Evolutionary conservation across 2,797 vertebrate species (phyloP), one percentile per base, ranked within the genome.

Genomic region (Schizopygopsis malacanthus): DNA sequence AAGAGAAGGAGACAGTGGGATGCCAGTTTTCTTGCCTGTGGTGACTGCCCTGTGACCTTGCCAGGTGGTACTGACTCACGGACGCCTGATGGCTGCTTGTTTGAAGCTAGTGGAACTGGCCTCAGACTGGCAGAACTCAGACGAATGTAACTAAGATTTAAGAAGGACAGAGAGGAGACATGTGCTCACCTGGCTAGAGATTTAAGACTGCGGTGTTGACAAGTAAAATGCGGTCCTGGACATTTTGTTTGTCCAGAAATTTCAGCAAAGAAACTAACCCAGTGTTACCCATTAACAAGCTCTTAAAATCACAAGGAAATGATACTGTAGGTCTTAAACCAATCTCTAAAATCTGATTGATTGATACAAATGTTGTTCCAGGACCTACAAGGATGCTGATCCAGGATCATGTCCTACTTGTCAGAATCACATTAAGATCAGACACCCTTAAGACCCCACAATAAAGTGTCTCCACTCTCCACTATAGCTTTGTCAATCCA

Each of bases 61-160:
- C 82, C 86, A 87, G 84, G 88, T 89, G 88, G 84, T 79, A 69
- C 72, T 76, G 56, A 16, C 79, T 87, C 84, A 84, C 50, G 43
- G 86, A 86, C 81, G 79, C 71, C 86, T 82, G 86, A 81, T 84
- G 86, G 81, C 84, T 84, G 71, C 65, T 70, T 50, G 47, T 69
- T 81, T 41, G 8, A 41, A 69, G 22, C 28, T 37, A 71, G 20
- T 69, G 28, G 7, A 39, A 83, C 72, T 73, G 81, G 70, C 81
- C 73, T 50, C n/a, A 37, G 84, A 87, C 79, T 86, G 89, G 87
- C 81, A 69, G 77, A 82, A 79, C 84, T 86, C 67, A 86, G 50
- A 84, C 72, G 79, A 82, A 65, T 80, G 85, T 86, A 88, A 85
- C 83, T 84, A 86, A 82, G 75, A 85, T 86, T 89, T 89, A 86